Percentiles rank a stretch among this genome's conserved stretches.
Conservation (phyloP, 2,797 vertebrate genomes). For the Alfaro cultratus region DNA sequence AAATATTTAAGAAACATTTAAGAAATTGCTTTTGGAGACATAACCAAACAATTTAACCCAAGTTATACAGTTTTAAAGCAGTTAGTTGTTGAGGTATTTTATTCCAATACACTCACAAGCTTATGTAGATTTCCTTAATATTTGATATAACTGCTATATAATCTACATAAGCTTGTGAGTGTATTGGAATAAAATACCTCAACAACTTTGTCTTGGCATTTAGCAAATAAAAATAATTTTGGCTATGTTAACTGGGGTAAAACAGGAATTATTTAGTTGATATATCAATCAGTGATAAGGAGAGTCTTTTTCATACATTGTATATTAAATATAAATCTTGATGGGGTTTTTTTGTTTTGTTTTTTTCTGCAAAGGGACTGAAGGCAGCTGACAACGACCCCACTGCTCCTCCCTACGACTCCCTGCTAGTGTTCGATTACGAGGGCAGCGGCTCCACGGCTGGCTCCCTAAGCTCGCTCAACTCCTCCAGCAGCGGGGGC, state of each 20-base stretch:
- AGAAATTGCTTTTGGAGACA: background rate
- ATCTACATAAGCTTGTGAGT: background rate
- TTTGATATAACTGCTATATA: too few relatives aligned
- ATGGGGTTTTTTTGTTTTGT: background rate
- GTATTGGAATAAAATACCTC: background rate
- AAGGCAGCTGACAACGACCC: slow-evolving; percentile 99
- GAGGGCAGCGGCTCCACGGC: slow-evolving; percentile 97
- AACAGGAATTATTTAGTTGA: background rate
- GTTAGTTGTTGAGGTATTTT: background rate
- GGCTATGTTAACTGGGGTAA: background rate
- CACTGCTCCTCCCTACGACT: slow-evolving; percentile 96
- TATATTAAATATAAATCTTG: background rate
- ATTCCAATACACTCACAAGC: background rate
- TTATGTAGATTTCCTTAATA: too few relatives aligned
- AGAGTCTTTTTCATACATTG: background rate
- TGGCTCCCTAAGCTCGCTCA: slow-evolving; percentile 97
- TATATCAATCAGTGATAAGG: background rate
- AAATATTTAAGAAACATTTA: background rate
- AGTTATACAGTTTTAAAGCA: background rate
- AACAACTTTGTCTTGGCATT: background rate
- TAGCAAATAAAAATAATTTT: background rate
- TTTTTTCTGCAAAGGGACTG: slow-evolving; percentile 83
- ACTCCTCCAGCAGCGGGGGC: slow-evolving; percentile 96
- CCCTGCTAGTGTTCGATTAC: slow-evolving; percentile 97
- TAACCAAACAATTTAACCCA: background rate